A percentile compares a stretch with the other conserved stretches of the same genome.
Conservation (phyloP, 2,888 invertebrate species). For the Ganaspis brasiliensis region DNA sequence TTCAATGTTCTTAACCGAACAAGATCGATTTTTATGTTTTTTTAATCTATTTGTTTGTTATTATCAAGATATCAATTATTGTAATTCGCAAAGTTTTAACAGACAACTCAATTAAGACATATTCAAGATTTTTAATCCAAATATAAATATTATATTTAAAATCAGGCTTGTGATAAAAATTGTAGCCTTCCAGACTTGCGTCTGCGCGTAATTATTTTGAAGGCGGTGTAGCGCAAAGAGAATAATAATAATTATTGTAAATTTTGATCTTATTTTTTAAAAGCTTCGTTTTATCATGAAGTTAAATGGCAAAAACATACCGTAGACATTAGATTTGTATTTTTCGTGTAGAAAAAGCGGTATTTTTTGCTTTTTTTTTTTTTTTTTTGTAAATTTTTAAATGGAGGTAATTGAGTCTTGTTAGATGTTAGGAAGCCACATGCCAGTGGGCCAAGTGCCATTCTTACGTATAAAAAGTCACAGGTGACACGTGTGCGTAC, state of each 20-base stretch:
- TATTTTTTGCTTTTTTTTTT: background rate
- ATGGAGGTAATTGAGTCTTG: constrained; percentile 31
- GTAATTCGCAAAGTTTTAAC: constrained; percentile 43
- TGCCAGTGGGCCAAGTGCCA: constrained; percentile 78
- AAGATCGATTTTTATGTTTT: background rate
- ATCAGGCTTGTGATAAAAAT: constrained; percentile 52
- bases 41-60: background rate
- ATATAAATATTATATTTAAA: constrained; percentile 55
- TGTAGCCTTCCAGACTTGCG: constrained; percentile 42
- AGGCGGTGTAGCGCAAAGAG: constrained; percentile 51
- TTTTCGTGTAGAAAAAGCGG: background rate
- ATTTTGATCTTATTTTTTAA: constrained; percentile 54
- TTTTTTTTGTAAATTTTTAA: constrained; percentile 46
- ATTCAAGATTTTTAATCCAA: constrained; percentile 5
- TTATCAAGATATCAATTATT: background rate
- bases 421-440: constrained; percentile 61
- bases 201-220: constrained; percentile 28
- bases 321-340: no score
- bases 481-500: constrained; percentile 51
- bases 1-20: no score
- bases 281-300: constrained; percentile 37
- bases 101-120: constrained; percentile 41
- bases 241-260: constrained; percentile 43
- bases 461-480: constrained; percentile 66
- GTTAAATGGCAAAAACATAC: background rate